A percentile compares a stretch with the other conserved stretches of the same genome.
These are phyloP conservation scores for Drosophila merina DNA, from an alignment of 2,888 invertebrate genomes.

Conservation along the genomic window DNA sequence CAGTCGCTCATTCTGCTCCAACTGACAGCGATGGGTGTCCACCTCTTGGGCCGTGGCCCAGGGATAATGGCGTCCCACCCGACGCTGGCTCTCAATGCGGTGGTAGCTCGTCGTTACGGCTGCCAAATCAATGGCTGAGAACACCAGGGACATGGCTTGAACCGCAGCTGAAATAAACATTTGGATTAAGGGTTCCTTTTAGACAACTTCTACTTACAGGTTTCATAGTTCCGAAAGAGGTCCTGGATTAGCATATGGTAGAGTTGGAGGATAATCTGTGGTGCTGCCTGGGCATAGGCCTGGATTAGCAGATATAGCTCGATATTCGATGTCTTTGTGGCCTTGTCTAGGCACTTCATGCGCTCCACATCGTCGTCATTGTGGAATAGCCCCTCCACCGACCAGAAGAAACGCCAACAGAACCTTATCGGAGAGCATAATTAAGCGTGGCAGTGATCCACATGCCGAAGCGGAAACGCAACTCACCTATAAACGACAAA, in stretches of 20 bases:
- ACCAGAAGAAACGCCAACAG: conserved; percentile 90
- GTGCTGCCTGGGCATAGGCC: conserved; percentile 91
- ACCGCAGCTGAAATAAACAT: conserved; percentile 86
- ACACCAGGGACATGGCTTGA: conserved; percentile 88
- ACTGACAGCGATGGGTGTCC: conserved; percentile 59
- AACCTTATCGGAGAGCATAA: conserved; percentile 85
- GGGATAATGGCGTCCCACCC: conserved; percentile 89
- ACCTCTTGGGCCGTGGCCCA: conserved; percentile 86
- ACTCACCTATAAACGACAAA: conserved; percentile 86
- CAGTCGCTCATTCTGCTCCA: conserved; percentile 68
- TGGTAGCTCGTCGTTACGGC: conserved; percentile 89
- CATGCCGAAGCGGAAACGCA: not conserved
- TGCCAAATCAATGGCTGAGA: conserved; percentile 89
- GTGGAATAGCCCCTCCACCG: conserved; percentile 88
- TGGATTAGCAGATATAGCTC: conserved; percentile 92
- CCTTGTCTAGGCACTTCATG: conserved; percentile 86
- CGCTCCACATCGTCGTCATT: conserved; percentile 86
- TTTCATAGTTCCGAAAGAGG: conserved; percentile 86
- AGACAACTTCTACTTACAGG: conserved; percentile 85
- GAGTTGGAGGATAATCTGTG: conserved; percentile 88
- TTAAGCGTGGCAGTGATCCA: conserved; percentile 2
- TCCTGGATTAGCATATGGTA: conserved; percentile 87
- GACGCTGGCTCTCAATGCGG: conserved; percentile 91
- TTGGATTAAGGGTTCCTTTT: not conserved
- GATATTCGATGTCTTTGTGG: conserved; percentile 88